Evolutionary conservation across 2,113 vertebrate genomes (phyloP).

Genomic region (Vombatus ursinus): DNA sequence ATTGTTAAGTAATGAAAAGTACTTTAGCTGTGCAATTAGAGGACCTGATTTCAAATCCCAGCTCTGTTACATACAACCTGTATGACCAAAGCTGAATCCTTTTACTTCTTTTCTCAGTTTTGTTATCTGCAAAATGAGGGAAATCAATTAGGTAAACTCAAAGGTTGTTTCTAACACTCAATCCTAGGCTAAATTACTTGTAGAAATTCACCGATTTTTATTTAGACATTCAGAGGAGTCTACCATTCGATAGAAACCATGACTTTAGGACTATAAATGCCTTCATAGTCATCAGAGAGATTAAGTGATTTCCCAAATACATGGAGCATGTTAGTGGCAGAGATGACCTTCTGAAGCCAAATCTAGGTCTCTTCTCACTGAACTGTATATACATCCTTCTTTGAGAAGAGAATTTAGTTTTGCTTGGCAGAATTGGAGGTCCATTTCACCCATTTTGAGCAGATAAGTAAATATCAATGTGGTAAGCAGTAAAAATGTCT

Average conservation of each 20-base stretch:
- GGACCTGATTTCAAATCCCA: not conserved
- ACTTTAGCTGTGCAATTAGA: not conserved
- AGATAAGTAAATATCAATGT: not conserved
- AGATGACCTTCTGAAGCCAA: not conserved
- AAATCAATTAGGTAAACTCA: not conserved
- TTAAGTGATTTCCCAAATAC: not conserved
- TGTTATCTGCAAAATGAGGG: not conserved
- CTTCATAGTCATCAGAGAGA: not conserved
- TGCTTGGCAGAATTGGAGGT: not conserved
- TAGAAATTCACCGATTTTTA: not conserved
- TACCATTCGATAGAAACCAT: not conserved
- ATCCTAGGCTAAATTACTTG: not conserved
- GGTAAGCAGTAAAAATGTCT: not conserved
- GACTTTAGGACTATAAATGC: not conserved
- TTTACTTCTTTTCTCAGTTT: not conserved
- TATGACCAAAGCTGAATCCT: not conserved
- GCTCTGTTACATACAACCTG: not conserved
- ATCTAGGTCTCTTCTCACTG: not conserved
- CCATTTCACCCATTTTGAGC: not conserved
- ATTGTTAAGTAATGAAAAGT: no score
- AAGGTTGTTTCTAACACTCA: not conserved
- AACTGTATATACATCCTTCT: not conserved
- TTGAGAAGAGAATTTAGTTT: not conserved
- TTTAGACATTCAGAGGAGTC: not conserved
- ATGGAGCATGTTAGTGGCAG: not conserved